Percentiles rank a stretch among this genome's conserved stretches.
These are phyloP conservation scores for Xiphydria camelus DNA, from an alignment of 2,888 invertebrate genomes.

Conservation along the genomic window DNA sequence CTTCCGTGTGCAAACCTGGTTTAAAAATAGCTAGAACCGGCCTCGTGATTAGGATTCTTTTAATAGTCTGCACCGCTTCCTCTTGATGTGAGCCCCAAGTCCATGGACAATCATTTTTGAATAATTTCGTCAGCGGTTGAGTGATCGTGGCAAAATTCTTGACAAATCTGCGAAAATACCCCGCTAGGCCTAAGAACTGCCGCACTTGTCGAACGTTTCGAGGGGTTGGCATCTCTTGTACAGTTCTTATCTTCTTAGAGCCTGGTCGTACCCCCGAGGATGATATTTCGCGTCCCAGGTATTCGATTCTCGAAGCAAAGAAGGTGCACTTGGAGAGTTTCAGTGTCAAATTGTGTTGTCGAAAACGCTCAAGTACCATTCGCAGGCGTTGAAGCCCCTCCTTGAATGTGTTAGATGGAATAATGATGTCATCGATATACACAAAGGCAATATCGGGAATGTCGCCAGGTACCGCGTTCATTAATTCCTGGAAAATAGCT, in stretches of 20 bases:
- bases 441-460: not conserved
- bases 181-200: constrained; percentile 38
- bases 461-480: not conserved
- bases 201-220: constrained; percentile 31
- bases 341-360: not conserved
- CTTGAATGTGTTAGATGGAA: not conserved
- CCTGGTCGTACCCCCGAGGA: constrained; percentile 35
- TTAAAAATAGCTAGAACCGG: constrained; percentile 23
- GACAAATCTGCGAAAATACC: constrained; percentile 37
- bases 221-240: constrained; percentile 38
- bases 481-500: constrained; percentile 1
- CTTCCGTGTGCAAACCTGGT: constrained; percentile 15
- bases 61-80: constrained; percentile 11
- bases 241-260: constrained; percentile 29
- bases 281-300: constrained; percentile 41
- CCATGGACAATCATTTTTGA: constrained; percentile 11
- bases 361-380: not conserved
- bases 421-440: constrained; percentile 8
- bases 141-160: constrained; percentile 25
- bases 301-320: constrained; percentile 14
- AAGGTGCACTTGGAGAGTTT: constrained; percentile 2
- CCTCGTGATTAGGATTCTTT: constrained; percentile 11
- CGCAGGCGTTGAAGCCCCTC: not conserved
- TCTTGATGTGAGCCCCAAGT: constrained; percentile 14
- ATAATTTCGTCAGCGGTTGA: constrained; percentile 21